phyloP scores from a whole-genome alignment of 2,888 invertebrate species.

The Philaethria dido region DNA sequence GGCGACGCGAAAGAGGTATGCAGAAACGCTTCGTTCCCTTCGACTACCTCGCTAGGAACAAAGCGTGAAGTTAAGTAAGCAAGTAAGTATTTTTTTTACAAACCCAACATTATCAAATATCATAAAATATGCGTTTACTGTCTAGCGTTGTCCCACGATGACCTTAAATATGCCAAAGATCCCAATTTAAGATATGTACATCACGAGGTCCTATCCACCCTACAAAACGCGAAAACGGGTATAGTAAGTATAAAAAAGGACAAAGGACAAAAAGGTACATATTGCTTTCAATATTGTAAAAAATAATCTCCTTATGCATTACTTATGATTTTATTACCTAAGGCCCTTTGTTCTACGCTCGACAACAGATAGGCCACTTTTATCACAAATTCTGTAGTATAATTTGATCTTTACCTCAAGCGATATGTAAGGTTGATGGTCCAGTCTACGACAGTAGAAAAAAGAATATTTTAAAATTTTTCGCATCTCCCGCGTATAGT shows the following conservation, averaged over 20 bases:
- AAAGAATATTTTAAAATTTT: background rate
- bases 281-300: slow-evolving; percentile 9
- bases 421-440: background rate
- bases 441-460: background rate
- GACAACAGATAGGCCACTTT: slow-evolving; percentile 17
- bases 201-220: background rate
- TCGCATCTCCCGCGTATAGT: no score
- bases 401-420: slow-evolving; percentile 23
- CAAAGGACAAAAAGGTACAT: background rate
- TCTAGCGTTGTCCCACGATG: background rate
- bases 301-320: slow-evolving; percentile 16
- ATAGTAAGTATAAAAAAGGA: background rate
- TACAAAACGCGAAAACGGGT: background rate
- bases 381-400: slow-evolving; percentile 20
- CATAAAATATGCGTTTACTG: no score
- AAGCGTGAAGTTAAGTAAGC: no score
- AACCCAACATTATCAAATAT: no score
- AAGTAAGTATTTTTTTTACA: no score
- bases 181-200: background rate
- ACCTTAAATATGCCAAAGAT: background rate
- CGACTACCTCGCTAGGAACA: no score
- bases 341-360: slow-evolving; percentile 20
- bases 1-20: no score
- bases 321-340: slow-evolving; percentile 14
- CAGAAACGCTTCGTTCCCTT: no score